These are phyloP conservation scores for Zelostemma sp. DNA, from an alignment of 1,140 invertebrate genomes.

Conservation along the genomic window DNA sequence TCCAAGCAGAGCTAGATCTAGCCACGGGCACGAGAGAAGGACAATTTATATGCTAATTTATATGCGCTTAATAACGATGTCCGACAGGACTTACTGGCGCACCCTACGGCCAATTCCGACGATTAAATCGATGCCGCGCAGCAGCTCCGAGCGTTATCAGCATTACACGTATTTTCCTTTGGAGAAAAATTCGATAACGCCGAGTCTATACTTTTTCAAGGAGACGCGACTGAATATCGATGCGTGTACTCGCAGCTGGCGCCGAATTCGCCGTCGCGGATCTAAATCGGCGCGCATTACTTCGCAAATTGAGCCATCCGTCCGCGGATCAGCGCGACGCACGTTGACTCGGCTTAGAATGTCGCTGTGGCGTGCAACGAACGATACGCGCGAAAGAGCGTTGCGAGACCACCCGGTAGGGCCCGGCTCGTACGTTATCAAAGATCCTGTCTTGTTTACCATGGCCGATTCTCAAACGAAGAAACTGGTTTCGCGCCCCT, in stretches of 20 bases:
- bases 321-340: conserved; percentile 11
- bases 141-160: conserved; percentile 38
- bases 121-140: conserved; percentile 49
- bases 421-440: conserved; percentile 37
- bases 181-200: too few relatives aligned
- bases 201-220: too few relatives aligned
- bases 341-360: conserved; percentile 16
- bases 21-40: conserved; percentile 38
- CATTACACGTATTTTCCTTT: conserved; percentile 36
- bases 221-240: too few relatives aligned
- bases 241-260: too few relatives aligned
- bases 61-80: conserved; percentile 71
- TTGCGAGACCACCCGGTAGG: conserved; percentile 46
- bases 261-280: too few relatives aligned
- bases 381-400: conserved; percentile 17
- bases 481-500: conserved; percentile 36
- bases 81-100: conserved; percentile 68
- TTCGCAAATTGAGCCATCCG: conserved; percentile 21
- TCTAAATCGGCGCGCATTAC: too few relatives aligned
- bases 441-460: conserved; percentile 45
- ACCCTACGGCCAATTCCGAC: conserved; percentile 57
- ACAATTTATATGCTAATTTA: conserved; percentile 72
- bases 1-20: conserved; percentile 41
- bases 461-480: conserved; percentile 28
- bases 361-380: conserved; percentile 14